These are phyloP conservation scores for Salvelinus namaycush DNA, from an alignment of 2,113 vertebrate species.

Conservation along the genomic window DNA sequence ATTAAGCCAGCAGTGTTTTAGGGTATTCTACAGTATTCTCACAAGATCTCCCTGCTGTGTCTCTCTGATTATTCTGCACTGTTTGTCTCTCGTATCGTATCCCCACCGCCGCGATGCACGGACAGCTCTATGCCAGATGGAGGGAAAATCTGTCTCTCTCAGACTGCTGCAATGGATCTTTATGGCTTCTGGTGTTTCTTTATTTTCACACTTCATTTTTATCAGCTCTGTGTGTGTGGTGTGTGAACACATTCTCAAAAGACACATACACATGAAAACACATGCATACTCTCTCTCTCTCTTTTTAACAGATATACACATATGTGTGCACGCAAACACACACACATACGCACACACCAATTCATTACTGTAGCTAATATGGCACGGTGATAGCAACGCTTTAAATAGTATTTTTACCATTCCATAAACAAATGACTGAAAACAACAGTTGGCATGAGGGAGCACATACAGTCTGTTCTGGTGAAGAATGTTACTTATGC, in stretches of 20 bases:
- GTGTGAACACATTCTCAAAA: background rate
- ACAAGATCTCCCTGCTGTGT: slow-evolving; percentile 3
- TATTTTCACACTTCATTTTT: no score
- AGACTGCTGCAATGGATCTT: no score
- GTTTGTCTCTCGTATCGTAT: background rate
- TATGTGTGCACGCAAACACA: no score
- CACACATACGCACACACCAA: no score
- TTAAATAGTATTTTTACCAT: slow-evolving; percentile 22
- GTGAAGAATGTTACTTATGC: no score
- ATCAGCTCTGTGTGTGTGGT: background rate
- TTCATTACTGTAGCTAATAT: background rate
- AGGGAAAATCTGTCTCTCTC: background rate
- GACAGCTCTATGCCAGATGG: slow-evolving; percentile 7
- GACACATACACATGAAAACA: background rate
- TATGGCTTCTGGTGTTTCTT: no score
- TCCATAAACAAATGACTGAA: slow-evolving; percentile 14
- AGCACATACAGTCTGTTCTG: background rate
- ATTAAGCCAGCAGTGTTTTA: slow-evolving; percentile 22
- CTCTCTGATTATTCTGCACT: background rate
- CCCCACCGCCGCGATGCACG: background rate
- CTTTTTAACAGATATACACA: no score
- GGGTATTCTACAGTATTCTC: slow-evolving; percentile 9
- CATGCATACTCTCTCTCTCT: no score
- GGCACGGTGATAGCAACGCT: background rate
- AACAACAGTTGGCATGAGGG: slow-evolving; percentile 40